Evolutionary conservation across 2,797 vertebrate genomes (phyloP), one percentile per base, ranked within the genome.

Genomic region (Oophaga sylvatica): DNA sequence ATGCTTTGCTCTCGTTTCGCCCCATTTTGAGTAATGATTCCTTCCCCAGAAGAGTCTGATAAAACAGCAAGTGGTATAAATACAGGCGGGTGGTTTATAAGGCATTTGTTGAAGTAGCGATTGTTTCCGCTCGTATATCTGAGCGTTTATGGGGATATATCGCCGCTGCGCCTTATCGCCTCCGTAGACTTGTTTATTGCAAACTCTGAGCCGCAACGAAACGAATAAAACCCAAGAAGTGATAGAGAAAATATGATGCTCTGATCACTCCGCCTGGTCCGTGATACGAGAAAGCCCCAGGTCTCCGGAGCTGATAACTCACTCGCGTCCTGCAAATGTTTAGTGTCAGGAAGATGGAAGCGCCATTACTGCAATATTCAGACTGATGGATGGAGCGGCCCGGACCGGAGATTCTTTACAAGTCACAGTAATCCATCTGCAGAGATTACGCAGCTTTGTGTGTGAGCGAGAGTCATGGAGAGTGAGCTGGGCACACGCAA

Each of bases 331-430:
- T 45, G 41, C 65, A 48, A 80, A 73, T 80, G 82, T 62, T 26
- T 29, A 0, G 12, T 84, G 87, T 78, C 87, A 84, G 26, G 41
- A 26, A 84, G 81, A 88, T 80, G 68, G 82, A 84, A 20, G 76
- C 65, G 63, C 87, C 76, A 88, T 88, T 88, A 84, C 53, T 45
- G 71, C 35, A 84, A 84, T 88, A 88, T 84, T 88, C 82, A 84
- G 53, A 83, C 63, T 88, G 82, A 84, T 88, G 76, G 26, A 88
- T 84, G 53, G 81, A 48, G 63, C 62, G 17, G 75, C 29, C 57
- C 2, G 60, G 19, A 71, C 60, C 41, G 63, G n/a, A 80, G 77
- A 45, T 68, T 83, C 41, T 16, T 75, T 63, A 59, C 67, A 80
- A 57, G 68, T 76, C 65, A 71, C 17, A 29, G 63, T 84, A 79